These are phyloP conservation scores for Myopa testacea DNA, from an alignment of 2,888 invertebrate species.

Conservation along the genomic window DNA sequence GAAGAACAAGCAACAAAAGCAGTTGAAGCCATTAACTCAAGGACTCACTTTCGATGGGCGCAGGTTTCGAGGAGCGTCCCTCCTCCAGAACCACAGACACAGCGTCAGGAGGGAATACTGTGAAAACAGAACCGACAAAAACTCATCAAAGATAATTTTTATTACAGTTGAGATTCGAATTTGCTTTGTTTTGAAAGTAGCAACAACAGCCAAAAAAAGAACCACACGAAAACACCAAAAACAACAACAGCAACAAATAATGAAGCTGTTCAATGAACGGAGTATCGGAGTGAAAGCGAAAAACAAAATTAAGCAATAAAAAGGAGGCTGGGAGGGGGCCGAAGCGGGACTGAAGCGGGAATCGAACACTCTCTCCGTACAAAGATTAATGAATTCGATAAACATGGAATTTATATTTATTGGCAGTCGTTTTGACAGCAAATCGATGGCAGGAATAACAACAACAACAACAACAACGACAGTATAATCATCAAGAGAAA, in stretches of 20 bases:
- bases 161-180: slow-evolving; percentile 12
- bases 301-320: slow-evolving; percentile 7
- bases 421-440: not conserved
- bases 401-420: slow-evolving; percentile 25
- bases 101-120: too few species aligned
- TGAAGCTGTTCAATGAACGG: not conserved
- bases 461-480: too few species aligned
- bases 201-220: not conserved
- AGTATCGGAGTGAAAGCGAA: not conserved
- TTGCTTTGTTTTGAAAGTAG: slow-evolving; percentile 8
- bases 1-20: too few species aligned
- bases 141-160: not conserved
- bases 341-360: too few species aligned
- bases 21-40: too few species aligned
- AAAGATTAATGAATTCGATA: slow-evolving; percentile 23
- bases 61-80: too few species aligned
- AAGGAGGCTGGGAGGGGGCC: not conserved
- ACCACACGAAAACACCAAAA: too few species aligned
- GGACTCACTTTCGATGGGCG: too few species aligned
- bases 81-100: too few species aligned
- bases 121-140: too few species aligned
- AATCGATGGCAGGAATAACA: too few species aligned
- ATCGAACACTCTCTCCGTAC: not conserved
- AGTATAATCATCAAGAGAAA: too few species aligned
- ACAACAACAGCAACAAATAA: not conserved